Evolutionary conservation across 2,888 invertebrate species (phyloP).

Genomic region (Lapara coniferarum): DNA sequence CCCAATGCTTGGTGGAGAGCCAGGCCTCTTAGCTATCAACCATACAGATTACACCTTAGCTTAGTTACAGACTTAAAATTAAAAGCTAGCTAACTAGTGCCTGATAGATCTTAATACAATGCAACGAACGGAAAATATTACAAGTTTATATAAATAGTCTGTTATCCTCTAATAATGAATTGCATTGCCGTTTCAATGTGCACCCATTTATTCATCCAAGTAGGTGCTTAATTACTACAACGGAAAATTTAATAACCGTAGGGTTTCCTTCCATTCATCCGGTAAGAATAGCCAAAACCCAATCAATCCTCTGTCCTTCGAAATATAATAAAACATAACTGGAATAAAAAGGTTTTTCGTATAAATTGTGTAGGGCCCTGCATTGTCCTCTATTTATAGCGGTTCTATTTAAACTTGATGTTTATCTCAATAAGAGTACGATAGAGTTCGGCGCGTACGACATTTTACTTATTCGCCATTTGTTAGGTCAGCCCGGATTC

Average conservation of each 20-base stretch:
- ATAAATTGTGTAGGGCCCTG: slow-evolving; percentile 26
- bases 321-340: slow-evolving; percentile 14
- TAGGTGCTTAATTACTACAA: no score
- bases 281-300: not conserved
- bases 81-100: no score
- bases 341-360: slow-evolving; percentile 4
- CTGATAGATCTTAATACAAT: no score
- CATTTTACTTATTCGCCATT: not conserved
- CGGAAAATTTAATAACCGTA: not conserved
- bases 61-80: no score
- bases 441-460: not conserved
- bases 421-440: slow-evolving; percentile 13
- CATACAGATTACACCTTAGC: no score
- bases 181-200: no score
- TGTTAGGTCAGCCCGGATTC: not conserved
- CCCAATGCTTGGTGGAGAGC: no score
- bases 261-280: not conserved
- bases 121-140: no score
- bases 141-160: no score
- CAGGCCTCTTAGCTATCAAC: no score
- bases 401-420: slow-evolving; percentile 17
- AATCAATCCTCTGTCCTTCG: slow-evolving; percentile 14
- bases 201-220: no score
- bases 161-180: no score
- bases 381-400: slow-evolving; percentile 17